Conservation (phyloP, 2,113 vertebrate species). For the Scatophagus argus region DNA sequence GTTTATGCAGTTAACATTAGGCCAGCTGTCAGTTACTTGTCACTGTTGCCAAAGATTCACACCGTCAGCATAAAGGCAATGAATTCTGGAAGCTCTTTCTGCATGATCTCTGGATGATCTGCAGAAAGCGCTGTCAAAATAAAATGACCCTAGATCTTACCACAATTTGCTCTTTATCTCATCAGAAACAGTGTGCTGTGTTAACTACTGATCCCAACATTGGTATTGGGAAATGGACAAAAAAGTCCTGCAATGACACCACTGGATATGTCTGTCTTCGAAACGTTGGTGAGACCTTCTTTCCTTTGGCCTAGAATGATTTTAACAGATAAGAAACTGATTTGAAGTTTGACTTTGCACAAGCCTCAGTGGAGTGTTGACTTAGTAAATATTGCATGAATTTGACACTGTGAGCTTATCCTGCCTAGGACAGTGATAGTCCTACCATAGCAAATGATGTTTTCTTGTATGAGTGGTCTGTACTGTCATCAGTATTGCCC, state of each 20-base stretch:
- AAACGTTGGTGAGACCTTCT: constrained; percentile 78
- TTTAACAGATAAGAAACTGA: too few relatives aligned
- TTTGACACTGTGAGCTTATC: not conserved
- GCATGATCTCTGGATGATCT: not conserved
- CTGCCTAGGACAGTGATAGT: not conserved
- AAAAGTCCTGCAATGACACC: constrained; percentile 80
- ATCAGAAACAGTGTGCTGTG: constrained; percentile 78
- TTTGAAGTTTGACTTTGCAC: too few relatives aligned
- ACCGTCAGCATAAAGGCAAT: not conserved
- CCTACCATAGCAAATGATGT: not conserved
- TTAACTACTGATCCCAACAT: constrained; percentile 67
- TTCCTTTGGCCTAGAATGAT: not conserved
- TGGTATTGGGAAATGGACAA: constrained; percentile 85
- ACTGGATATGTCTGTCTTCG: constrained; percentile 87
- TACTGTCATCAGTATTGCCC: not conserved
- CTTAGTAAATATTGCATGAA: not conserved
- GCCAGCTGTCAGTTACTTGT: not conserved
- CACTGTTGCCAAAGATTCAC: not conserved
- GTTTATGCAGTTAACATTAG: not conserved
- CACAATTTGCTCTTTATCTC: not conserved
- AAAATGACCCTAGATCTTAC: not conserved
- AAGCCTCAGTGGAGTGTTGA: not conserved
- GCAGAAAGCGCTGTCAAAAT: not conserved
- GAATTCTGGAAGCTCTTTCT: not conserved
- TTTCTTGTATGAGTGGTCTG: not conserved